Evolutionary conservation across 2,113 vertebrate genomes (phyloP).

Genomic region (Pandion haliaetus): DNA sequence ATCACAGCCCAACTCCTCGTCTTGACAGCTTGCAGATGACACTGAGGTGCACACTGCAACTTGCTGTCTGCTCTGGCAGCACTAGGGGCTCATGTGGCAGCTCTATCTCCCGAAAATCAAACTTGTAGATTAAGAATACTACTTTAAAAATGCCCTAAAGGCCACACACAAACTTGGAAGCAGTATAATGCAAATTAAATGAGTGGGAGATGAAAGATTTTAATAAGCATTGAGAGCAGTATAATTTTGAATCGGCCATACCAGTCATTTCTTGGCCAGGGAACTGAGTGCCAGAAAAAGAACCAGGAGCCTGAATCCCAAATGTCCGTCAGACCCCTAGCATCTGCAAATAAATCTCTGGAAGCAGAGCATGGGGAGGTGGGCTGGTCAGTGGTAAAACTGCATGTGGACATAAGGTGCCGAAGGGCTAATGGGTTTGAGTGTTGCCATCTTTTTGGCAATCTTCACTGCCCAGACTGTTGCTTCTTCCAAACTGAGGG

Average conservation of each 20-base stretch:
- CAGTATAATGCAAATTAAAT: background rate
- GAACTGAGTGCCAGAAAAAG: background rate
- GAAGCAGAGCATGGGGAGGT: background rate
- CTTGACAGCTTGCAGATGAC: background rate
- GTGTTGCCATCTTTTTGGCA: background rate
- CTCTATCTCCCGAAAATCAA: background rate
- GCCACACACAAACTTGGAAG: background rate
- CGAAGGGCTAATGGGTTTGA: background rate
- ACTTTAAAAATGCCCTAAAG: background rate
- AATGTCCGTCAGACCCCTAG: background rate
- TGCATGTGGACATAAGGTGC: fast-evolving
- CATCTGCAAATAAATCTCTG: background rate
- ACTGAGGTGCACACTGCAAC: background rate
- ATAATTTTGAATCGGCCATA: background rate
- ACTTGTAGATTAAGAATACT: background rate
- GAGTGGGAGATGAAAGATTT: background rate
- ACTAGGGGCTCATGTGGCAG: background rate
- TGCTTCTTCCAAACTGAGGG: background rate
- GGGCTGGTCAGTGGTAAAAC: background rate
- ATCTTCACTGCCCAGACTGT: background rate
- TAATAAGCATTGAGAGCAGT: background rate
- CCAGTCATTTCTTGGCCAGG: background rate
- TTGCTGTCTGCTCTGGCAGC: background rate
- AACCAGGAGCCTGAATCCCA: background rate
- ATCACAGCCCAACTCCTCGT: background rate